These are phyloP conservation scores for Mesopsocus fuscifrons DNA, from an alignment of 2,888 invertebrate species.

Conservation along the genomic window DNA sequence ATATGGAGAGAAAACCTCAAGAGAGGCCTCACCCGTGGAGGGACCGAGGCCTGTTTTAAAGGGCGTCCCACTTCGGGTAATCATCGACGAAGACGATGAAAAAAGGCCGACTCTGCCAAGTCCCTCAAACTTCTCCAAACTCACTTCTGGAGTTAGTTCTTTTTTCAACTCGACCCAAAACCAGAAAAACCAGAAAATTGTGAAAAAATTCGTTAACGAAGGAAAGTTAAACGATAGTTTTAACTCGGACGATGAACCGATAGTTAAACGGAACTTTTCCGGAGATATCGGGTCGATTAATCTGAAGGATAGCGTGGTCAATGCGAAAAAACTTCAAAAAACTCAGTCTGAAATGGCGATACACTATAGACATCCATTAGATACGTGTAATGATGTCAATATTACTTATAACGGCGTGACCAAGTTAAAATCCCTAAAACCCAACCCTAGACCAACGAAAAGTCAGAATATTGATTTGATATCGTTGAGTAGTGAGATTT, in stretches of 20 bases:
- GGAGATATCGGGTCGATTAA: conserved; percentile 16
- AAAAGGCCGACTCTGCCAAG: conserved; percentile 4
- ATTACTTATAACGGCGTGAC: conserved; percentile 66
- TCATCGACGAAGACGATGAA: conserved; percentile 20
- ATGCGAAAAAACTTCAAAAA: neutral
- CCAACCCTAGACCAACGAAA: conserved; percentile 19
- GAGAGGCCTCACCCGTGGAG: conserved; percentile 17
- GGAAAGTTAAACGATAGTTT: conserved; percentile 9
- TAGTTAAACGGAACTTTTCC: neutral
- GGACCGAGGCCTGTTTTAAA: conserved; percentile 20
- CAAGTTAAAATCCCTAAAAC: conserved; percentile 53
- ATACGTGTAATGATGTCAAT: conserved; percentile 53
- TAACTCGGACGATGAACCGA: neutral
- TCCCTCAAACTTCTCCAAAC: conserved; percentile 14
- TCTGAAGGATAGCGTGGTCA: conserved; percentile 13
- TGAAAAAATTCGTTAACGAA: conserved; percentile 11
- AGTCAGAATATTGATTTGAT: conserved; percentile 7
- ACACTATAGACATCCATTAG: conserved; percentile 41
- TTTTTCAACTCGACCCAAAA: conserved; percentile 6
- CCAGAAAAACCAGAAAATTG: conserved; percentile 13
- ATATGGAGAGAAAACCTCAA: conserved; percentile 13
- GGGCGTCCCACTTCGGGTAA: conserved; percentile 9
- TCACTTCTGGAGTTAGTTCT: conserved; percentile 12
- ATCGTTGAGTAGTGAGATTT: neutral
- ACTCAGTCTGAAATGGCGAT: neutral